Evolutionary conservation across 2,797 vertebrate species (phyloP), one percentile per base, ranked within the genome.

Genomic region (Peromyscus attwateri): DNA sequence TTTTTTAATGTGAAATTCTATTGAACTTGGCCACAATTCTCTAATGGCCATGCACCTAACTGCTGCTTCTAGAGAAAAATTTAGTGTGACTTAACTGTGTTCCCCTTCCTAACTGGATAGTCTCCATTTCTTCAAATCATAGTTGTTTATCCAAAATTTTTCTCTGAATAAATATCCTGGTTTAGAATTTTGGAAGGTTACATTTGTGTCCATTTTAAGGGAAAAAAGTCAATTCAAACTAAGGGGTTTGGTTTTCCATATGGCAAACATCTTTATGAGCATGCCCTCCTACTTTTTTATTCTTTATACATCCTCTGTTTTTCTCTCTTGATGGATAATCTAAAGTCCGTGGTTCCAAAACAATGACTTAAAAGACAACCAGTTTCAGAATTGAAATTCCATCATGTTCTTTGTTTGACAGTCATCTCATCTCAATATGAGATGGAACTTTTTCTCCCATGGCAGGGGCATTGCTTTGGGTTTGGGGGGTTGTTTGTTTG

Each of bases 11-110:
- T 66, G 84, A 96, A 92, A 84, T 91, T 87, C 55, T 81, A 34
- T n/a, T 96, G 89, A 97, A 95, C 16, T 55, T 14, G 57, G 25
- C 57, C 82, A 87, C 95, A 94, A 84, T 82, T 79, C 57, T 87
- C 43, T 73, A 71, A 84, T 88, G 9, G 37, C 27, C n/a, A 13
- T 87, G 4, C 3, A 88, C 52, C 55, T 77, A 83, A 90, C 8
- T 93, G 31, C 76, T 97, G 94, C 37, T 40, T 84, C 3, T 81
- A 93, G 75, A 73, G 81, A 92, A 75, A 97, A 64, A 25, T 77
- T 91, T 37, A 81, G 11, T 94, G 25, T 52, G 64, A 84, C 0
- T 52, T 70, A 94, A 43, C 27, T 84, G 68, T 52, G 34, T 82
- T 40, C 6, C 6, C 64, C 19, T 7, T 21, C 91, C 13, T 68